Conservation (phyloP, 2,113 vertebrate species). For the Epinephelus cyanopodus region DNA sequence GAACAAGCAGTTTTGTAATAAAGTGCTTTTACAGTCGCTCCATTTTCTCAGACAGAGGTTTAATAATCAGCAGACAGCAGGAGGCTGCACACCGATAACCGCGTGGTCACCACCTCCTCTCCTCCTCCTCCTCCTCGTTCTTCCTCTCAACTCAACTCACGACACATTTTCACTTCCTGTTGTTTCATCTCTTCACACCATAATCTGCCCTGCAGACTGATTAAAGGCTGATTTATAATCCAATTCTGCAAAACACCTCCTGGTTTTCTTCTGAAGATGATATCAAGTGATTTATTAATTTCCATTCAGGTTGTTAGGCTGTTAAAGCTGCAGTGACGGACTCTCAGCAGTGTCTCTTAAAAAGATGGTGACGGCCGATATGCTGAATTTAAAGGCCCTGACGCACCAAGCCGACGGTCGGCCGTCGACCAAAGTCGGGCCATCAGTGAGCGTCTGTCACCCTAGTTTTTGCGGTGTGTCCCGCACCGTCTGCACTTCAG, state of each 20-base stretch:
- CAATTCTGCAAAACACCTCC: constrained; percentile 50
- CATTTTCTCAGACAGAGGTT: constrained; percentile 17
- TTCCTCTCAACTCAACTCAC: background rate
- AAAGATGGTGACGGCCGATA: too few relatives aligned
- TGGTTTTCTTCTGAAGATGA: constrained; percentile 44
- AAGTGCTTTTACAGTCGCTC: constrained; percentile 25
- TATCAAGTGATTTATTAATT: constrained; percentile 54
- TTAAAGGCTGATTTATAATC: constrained; percentile 60
- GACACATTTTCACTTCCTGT: too few relatives aligned
- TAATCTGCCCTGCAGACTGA: constrained; percentile 36
- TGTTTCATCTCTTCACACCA: constrained; percentile 1
- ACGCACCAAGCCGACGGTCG: too few relatives aligned
- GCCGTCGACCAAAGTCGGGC: too few relatives aligned
- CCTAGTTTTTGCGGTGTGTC: too few relatives aligned
- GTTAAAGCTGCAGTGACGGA: background rate
- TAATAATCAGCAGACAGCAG: constrained; percentile 39
- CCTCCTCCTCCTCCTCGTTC: background rate
- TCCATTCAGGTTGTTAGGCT: constrained; percentile 52
- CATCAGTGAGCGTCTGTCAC: too few relatives aligned
- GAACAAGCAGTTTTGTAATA: constrained; percentile 30
- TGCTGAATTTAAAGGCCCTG: too few relatives aligned
- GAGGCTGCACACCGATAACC: background rate
- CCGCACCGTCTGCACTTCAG: too few relatives aligned
- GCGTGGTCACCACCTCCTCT: background rate
- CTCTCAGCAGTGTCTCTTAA: too few relatives aligned